Percentiles rank a stretch among this genome's conserved stretches.
These are phyloP conservation scores for Chironomus tepperi DNA, from an alignment of 1,140 invertebrate species.

Conservation along the genomic window DNA sequence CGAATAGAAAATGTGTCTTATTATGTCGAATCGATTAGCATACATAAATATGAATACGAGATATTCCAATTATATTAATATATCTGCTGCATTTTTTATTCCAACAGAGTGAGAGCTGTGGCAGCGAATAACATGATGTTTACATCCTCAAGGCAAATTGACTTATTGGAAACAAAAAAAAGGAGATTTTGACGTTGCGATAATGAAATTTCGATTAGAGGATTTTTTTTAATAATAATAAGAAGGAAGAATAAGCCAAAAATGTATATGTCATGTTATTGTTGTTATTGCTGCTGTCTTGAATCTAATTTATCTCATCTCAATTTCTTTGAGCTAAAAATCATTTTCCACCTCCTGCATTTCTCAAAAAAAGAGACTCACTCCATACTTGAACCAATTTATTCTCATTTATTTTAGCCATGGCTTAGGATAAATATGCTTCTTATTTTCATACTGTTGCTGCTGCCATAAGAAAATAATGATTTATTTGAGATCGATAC, in stretches of 20 bases:
- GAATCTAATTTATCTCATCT: constrained; percentile 16
- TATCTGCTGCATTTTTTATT: too few relatives aligned
- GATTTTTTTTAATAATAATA: not conserved
- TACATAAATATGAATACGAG: too few relatives aligned
- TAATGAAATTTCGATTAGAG: constrained; percentile 22
- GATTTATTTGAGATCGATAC: constrained; percentile 19
- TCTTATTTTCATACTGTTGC: not conserved
- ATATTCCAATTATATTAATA: too few relatives aligned
- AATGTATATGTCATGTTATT: not conserved
- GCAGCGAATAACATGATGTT: not conserved
- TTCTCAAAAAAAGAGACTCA: not conserved
- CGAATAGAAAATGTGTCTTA: not conserved
- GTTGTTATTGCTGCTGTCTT: not conserved
- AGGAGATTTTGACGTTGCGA: not conserved
- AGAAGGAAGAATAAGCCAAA: not conserved
- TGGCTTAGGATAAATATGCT: constrained; percentile 4
- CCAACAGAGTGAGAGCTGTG: too few relatives aligned
- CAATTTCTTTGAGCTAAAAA: not conserved
- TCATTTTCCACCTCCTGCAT: not conserved
- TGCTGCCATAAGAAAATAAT: constrained; percentile 15
- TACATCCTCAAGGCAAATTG: constrained; percentile 6
- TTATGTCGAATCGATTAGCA: too few relatives aligned
- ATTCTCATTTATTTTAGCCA: not conserved
- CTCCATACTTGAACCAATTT: too few relatives aligned
- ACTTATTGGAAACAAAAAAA: not conserved